These are phyloP conservation scores for Gopherus flavomarginatus DNA, from an alignment of 2,113 vertebrate species.

Conservation along the genomic window DNA sequence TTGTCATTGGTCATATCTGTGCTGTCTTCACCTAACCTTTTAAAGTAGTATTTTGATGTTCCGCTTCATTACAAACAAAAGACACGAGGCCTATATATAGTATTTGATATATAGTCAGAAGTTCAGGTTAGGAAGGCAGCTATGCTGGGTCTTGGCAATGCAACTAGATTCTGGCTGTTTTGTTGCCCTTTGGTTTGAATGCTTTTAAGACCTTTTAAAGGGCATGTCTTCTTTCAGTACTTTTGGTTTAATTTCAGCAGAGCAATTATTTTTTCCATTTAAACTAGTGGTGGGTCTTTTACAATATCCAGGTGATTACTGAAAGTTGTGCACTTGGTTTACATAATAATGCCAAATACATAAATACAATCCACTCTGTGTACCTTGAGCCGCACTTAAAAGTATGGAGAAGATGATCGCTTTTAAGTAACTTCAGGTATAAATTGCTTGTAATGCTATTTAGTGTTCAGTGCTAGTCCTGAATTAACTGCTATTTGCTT, in stretches of 20 bases:
- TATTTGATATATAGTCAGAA: neutral
- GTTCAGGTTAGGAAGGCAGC: neutral
- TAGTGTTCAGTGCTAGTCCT: neutral
- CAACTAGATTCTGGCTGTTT: neutral
- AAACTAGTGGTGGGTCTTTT: neutral
- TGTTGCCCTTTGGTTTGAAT: neutral
- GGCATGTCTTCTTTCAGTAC: rapidly evolving
- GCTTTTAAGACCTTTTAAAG: neutral
- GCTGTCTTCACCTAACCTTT: neutral
- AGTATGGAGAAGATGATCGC: neutral
- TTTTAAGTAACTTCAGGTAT: conserved; percentile 28
- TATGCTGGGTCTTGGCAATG: neutral
- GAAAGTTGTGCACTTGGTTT: neutral
- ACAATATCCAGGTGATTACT: neutral
- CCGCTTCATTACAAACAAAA: neutral
- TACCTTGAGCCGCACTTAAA: neutral
- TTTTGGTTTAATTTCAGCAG: neutral
- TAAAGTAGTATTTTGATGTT: neutral
- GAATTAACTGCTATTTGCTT: neutral
- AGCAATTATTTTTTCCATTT: neutral
- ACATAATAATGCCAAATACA: rapidly evolving
- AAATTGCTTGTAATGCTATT: neutral
- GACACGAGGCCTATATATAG: neutral
- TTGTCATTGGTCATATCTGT: neutral
- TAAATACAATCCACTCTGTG: neutral